Base-by-base conservation (phyloP, 2,888 invertebrate species). In the Hofmannophila pseudospretella region DNA sequence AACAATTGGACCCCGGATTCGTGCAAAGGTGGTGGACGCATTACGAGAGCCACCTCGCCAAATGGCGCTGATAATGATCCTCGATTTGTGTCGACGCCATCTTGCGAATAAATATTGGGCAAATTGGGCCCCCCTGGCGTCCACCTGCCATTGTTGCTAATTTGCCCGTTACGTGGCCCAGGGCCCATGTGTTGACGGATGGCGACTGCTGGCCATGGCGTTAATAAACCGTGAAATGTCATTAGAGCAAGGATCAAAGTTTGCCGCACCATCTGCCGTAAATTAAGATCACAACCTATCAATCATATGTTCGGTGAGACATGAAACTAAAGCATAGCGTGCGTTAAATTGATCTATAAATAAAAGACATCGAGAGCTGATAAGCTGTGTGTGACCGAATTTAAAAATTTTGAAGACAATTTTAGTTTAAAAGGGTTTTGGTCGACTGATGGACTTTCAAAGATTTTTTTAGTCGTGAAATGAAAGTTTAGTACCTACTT, bases 101-200 rank as follows among this genome's bases (percentile, higher is more conserved):
- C 54, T 76, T 77, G 84, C 75, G 58, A 75, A 82, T 82, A 84
- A 84, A 84, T 80, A 82, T 79, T 77, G 77, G 67, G 58, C 77
- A 74, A 84, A 84, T 85, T 82, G 82, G 59, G 60, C 74, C 77
- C 71, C 68, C 66, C 69, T 23, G 68, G 61, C 63, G 59, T 54
- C 58, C 74, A 79, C 74, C 81, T 82, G 82, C 69, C 65, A 50
- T 60, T 56, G 61, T 58, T 62, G 56, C 58, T 58, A 51, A 56
- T 63, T 63, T 52, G 51, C 32, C 3, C 20, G 22, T 14, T 9
- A 7, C 3, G 16, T 16, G 3, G 22, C 23, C 23, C 23, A 49
- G 47, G 47, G 38, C 45, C 67, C 75, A 68, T 72, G 69, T 75
- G 74, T 68, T 62, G 69, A 68, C 62, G 66, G 62, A 60, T 44